Conservation (phyloP, 2,797 vertebrate species). For the Myiotriccus ornatus region DNA sequence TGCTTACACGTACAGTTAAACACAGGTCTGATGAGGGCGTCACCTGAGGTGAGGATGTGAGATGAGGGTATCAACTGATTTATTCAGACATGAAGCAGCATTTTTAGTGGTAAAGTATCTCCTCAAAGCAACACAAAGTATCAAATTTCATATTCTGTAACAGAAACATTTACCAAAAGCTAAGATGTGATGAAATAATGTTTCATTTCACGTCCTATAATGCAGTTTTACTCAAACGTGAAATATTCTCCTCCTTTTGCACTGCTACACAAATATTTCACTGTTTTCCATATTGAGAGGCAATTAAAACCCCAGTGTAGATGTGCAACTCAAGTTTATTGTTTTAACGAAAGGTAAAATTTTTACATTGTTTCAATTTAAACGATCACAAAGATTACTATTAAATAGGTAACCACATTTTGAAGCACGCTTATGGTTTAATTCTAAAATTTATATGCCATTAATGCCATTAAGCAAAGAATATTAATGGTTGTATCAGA, state of each 20-base stretch:
- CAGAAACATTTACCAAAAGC: neutral
- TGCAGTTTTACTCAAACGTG: neutral
- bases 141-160: neutral
- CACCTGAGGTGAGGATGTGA: neutral
- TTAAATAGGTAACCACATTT: neutral
- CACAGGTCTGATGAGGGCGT: neutral
- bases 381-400: neutral
- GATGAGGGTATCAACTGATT: neutral
- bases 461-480: neutral
- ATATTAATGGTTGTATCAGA: neutral
- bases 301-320: neutral
- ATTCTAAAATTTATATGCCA: neutral
- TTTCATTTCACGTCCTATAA: neutral
- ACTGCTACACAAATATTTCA: neutral
- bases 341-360: neutral
- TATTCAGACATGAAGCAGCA: neutral
- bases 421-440: neutral
- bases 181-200: neutral
- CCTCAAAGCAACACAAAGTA: neutral
- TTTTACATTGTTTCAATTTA: neutral
- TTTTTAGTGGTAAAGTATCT: neutral
- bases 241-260: neutral
- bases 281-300: neutral
- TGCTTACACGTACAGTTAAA: neutral
- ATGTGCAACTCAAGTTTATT: neutral